Base-by-base conservation (phyloP, 2,888 invertebrate genomes). In the Tetanocera ferruginea region DNA sequence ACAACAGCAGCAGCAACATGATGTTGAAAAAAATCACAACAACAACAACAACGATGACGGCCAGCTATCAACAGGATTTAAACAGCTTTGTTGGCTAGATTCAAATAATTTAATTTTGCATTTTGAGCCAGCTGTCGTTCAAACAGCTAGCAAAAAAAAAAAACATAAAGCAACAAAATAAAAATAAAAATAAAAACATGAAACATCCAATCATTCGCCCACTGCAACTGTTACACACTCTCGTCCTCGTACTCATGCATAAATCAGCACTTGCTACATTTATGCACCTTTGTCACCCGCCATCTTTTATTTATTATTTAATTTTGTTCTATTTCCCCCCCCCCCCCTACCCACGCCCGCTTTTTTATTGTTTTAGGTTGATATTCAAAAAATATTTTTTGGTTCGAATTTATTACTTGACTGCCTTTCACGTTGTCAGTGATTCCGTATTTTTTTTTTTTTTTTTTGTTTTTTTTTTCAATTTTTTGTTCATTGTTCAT, bases 211-310 rank as follows among this genome's bases (percentile, higher is more conserved):
- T 43, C 43, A 43, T 11, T 14, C 43, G 14, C 43, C 43, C 43
- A 43, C 43, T 14, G 1, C 14, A 43, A 11, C 43, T 11, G 11
- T 43, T 1, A n/a, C 6, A 19, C 69, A 14, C 23, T 25, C 49
- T n/a, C 51, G 25, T 23, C 17, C 25, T 5, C 69, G 1, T 51
- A 11, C 23, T 23, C 69, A 23, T 51, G 14, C 69, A 69, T 51
- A 69, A 69, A 69, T 69, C 69, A 69, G 51, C 51, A 69, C 14
- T 69, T 69, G 69, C 69, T 31, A 64, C 64, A 64, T n/a, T 64
- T 28, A 31, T 31, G 17, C 64, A 64, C 64, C 64, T 64, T 64
- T 31, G 64, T 43, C 43, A 43, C 14, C 43, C 4, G 60, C 14
- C 6, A 28, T 28, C 25, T 60, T 60, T 60, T 60, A 60, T 60